Conservation (phyloP, 1,140 invertebrate genomes). For the Odontomachus brunneus region DNA sequence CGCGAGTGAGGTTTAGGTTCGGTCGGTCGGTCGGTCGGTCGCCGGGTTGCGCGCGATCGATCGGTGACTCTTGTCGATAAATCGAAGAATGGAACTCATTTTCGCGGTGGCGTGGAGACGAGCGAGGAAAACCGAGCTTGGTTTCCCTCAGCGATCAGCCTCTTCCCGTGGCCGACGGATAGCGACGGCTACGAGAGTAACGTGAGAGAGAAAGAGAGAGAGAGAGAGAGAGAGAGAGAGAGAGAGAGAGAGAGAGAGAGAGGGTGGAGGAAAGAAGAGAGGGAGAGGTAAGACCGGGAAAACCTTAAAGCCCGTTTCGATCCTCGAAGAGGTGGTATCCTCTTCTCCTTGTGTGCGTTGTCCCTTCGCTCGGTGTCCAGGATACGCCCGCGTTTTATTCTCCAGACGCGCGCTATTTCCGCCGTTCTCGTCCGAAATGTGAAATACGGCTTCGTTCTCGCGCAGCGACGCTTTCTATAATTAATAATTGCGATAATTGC, state of each 20-base stretch:
- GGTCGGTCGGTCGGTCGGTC: conserved; percentile 28
- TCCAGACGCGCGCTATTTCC: too few species aligned
- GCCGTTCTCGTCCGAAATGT: too few species aligned
- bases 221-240: too few species aligned
- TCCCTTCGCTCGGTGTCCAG: background rate
- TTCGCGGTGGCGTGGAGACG: conserved; percentile 27
- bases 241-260: background rate
- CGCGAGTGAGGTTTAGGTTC: conserved; percentile 23
- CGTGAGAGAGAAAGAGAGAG: background rate
- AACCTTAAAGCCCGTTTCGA: conserved; percentile 37
- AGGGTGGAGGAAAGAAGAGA: too few species aligned
- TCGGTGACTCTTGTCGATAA: conserved; percentile 32
- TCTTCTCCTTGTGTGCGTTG: background rate
- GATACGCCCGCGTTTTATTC: background rate
- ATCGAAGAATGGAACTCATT: conserved; percentile 58
- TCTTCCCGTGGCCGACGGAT: conserved; percentile 36
- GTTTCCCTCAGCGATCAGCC: conserved; percentile 27
- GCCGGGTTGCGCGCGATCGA: conserved; percentile 19
- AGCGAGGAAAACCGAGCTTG: conserved; percentile 22
- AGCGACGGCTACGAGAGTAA: background rate
- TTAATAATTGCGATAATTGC: background rate
- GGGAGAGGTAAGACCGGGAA: background rate
- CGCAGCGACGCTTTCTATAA: background rate
- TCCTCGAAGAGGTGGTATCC: conserved; percentile 2
- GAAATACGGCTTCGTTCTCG: too few species aligned